A percentile compares a stretch with the other conserved stretches of the same genome.
Conservation (phyloP, 2,888 invertebrate genomes). For the Syrphus vitripennis region DNA sequence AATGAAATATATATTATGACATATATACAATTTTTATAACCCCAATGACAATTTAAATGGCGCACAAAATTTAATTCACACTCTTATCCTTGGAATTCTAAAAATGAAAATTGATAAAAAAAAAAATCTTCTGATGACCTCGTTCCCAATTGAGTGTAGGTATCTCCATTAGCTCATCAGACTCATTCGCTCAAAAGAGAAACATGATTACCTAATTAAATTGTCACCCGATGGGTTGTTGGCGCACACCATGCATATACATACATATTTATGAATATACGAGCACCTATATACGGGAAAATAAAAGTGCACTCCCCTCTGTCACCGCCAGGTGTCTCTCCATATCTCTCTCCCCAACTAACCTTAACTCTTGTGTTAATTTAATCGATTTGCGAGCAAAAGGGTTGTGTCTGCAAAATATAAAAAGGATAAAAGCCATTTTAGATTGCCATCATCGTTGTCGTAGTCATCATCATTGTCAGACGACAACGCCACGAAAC, state of each 20-base stretch:
- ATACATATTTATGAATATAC: neutral
- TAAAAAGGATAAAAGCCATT: neutral
- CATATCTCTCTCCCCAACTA: too few relatives aligned
- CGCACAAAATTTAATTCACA: constrained; percentile 8
- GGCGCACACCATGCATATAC: neutral
- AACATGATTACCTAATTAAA: constrained; percentile 69
- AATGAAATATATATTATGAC: neutral
- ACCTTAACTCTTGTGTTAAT: constrained; percentile 41
- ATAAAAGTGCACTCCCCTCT: neutral
- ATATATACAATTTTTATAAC: neutral
- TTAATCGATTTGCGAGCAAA: constrained; percentile 57
- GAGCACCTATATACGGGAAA: neutral
- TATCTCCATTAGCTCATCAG: constrained; percentile 47
- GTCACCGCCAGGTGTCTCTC: neutral
- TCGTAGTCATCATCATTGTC: constrained; percentile 20
- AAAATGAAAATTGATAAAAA: neutral
- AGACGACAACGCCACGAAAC: neutral
- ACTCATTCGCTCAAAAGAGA: constrained; percentile 31
- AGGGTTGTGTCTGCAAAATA: constrained; percentile 22
- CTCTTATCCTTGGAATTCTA: neutral
- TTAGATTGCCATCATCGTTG: constrained; percentile 30
- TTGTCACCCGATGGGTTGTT: constrained; percentile 52
- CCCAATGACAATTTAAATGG: neutral
- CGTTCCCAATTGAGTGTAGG: constrained; percentile 35
- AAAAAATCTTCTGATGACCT: constrained; percentile 13